Evolutionary conservation across 2,888 invertebrate species (phyloP), one percentile per base, ranked within the genome.

Genomic region (Trissolcus brochymenae): DNA sequence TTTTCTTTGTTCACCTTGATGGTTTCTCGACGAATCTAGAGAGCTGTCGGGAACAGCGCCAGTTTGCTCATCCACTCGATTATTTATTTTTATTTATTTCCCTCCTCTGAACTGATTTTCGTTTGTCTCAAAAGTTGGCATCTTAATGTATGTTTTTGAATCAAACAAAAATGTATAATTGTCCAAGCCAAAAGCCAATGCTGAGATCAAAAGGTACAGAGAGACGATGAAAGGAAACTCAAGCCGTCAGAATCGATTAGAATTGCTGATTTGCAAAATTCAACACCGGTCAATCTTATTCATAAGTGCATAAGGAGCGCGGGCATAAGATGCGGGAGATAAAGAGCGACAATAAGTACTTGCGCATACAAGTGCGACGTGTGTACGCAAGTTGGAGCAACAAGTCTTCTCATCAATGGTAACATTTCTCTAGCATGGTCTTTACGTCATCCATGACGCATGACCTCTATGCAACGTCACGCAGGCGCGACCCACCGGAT

Each of bases 361-460:
- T 61, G 71, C 70, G 76, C 62, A 61, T 49, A 19, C 46, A 46
- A n/a, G 16, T 46, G 51, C 66, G 57, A 74, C 56, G 75, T 71
- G 78, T 73, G 81, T 76, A 82, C 81, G 79, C 81, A 82, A 82
- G 81, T 80, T 81, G 76, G 80, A 79, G 87, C 87, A 87, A 87
- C 87, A 87, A 87, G 87, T 87, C 79, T 51, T 51, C 82, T 82
- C 84, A 83, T 84, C 84, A 82, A 84, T 82, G 83, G 76, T 72
- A 76, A 71, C 70, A 71, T 83, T 81, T 82, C 82, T 80, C 81
- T 79, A 73, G 76, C 81, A 79, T 82, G 79, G 82, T 80, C 80
- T 76, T 83, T 82, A 84, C 83, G 83, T 82, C 80, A 81, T 74
- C 75, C 76, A 80, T 85, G 84, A 85, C 86, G 85, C 84, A 84